Evolutionary conservation across 2,113 vertebrate genomes (phyloP).

Genomic region (Oxygymnocypris stewartii): DNA sequence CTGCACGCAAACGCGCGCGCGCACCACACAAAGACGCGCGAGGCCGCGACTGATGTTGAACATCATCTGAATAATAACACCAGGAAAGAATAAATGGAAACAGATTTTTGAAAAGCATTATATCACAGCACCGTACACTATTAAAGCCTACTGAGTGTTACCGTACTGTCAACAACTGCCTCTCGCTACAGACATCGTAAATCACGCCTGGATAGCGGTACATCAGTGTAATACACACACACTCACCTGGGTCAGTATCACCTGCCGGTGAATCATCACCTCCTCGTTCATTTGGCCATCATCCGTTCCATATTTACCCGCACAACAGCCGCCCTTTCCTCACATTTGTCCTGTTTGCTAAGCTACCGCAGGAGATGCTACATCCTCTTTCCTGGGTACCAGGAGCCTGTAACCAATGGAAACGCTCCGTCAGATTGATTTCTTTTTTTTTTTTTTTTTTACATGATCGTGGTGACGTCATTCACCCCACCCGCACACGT

Average conservation of each 20-base stretch:
- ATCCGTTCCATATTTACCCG: slow-evolving; percentile 30
- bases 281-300: slow-evolving; percentile 40
- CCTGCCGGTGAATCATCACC: slow-evolving; percentile 64
- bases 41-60: slow-evolving; percentile 3
- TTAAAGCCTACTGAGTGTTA: neutral
- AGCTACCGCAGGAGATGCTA: slow-evolving; percentile 42
- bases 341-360: slow-evolving; percentile 38
- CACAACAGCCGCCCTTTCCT: slow-evolving; percentile 26
- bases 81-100: neutral
- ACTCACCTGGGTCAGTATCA: slow-evolving; percentile 63
- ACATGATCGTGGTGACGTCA: slow-evolving; percentile 29
- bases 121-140: neutral
- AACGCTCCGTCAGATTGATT: slow-evolving; percentile 34
- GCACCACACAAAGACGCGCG: slow-evolving; percentile 38
- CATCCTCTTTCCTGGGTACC: slow-evolving; percentile 58
- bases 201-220: neutral
- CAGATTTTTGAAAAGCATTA: neutral
- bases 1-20: slow-evolving; percentile 1
- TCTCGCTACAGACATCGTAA: neutral
- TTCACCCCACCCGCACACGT: slow-evolving; percentile 31
- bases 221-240: neutral
- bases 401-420: slow-evolving; percentile 55
- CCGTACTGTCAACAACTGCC: neutral
- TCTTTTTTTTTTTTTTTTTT: slow-evolving; percentile 2
- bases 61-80: neutral